These are phyloP conservation scores for Scophthalmus maximus DNA, from an alignment of 2,113 vertebrate species.

Conservation along the genomic window DNA sequence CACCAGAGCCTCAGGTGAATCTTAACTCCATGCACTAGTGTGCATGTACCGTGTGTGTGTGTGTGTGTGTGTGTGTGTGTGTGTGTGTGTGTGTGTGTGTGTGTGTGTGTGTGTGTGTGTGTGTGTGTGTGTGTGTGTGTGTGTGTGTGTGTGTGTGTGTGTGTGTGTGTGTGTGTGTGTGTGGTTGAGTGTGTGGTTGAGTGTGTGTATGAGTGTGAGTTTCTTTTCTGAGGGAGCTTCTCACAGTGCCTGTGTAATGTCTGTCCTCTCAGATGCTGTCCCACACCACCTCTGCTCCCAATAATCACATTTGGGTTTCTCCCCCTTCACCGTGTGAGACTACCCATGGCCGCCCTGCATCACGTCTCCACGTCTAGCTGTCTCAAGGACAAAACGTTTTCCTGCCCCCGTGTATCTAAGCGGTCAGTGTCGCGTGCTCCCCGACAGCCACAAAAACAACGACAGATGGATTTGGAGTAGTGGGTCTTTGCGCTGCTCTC, in stretches of 20 bases:
- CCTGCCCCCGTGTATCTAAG: constrained; percentile 16
- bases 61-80: constrained; percentile 22
- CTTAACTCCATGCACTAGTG: constrained; percentile 70
- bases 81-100: constrained; percentile 11
- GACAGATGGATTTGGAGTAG: constrained; percentile 60
- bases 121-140: constrained; percentile 6
- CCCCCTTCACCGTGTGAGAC: constrained; percentile 19
- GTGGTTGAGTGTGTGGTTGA: too few species aligned
- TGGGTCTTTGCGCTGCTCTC: constrained; percentile 43
- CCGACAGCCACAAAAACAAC: constrained; percentile 51
- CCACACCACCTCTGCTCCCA: constrained; percentile 19
- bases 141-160: constrained; percentile 6
- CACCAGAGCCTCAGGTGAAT: constrained; percentile 78
- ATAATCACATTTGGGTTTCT: constrained; percentile 41
- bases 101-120: constrained; percentile 4
- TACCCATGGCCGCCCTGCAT: constrained; percentile 36
- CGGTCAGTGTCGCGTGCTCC: constrained; percentile 41
- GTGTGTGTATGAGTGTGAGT: constrained; percentile 2
- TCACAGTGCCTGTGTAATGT: constrained; percentile 58
- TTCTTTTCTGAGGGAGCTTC: constrained; percentile 31
- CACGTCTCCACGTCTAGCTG: constrained; percentile 31
- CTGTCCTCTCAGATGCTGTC: constrained; percentile 53
- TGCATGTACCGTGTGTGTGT: constrained; percentile 17
- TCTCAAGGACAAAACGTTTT: background rate
- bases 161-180: constrained; percentile 22